Evolutionary conservation across 2,888 invertebrate genomes (phyloP), one percentile per base, ranked within the genome.

Genomic region (Conomelus anceps): DNA sequence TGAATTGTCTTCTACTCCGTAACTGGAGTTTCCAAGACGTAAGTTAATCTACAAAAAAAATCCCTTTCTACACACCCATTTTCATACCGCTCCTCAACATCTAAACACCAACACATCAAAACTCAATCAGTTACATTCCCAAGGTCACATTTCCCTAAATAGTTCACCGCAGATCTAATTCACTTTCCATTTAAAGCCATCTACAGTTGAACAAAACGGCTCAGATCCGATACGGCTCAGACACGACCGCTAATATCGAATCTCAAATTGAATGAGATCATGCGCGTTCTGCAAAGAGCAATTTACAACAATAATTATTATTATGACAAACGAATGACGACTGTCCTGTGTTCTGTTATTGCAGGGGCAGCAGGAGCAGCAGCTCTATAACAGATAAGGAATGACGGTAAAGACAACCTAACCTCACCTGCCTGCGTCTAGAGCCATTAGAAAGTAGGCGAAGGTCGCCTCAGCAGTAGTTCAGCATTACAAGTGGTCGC

Each of bases 401-500:
- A 6, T 9, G 11, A 34, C 34, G 34, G 17, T 17, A 9, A 34
- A 1, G 13, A 11, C 9, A 34, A 9, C 34, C 34, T 34, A 34
- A 34, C 34, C 34, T 34, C 17, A 34, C 34, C 34, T 6, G 17
- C 34, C 34, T 34, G 34, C 34, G 17, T 26, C 26, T 26, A 26
- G 26, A 26, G 26, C 11, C 34, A 34, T 34, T 34, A 34, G 34
- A 34, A 34, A 34, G 34, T 34, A 1, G 34, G 34, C 34, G 34
- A 34, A 34, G 34, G 34, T 34, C 34, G 13, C 87, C 41, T 84
- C 86, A 89, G 86, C 23, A 23, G 88, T 85, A 85, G 88, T 88
- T 88, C 84, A 85, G 88, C 88, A 29, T 88, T 85, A 84, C n/a
- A 88, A 85, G 85, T 85, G 88, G 85, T 84, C 88, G 24, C 84